Conservation (phyloP, 2,888 invertebrate genomes). For the Apoda limacodes region DNA sequence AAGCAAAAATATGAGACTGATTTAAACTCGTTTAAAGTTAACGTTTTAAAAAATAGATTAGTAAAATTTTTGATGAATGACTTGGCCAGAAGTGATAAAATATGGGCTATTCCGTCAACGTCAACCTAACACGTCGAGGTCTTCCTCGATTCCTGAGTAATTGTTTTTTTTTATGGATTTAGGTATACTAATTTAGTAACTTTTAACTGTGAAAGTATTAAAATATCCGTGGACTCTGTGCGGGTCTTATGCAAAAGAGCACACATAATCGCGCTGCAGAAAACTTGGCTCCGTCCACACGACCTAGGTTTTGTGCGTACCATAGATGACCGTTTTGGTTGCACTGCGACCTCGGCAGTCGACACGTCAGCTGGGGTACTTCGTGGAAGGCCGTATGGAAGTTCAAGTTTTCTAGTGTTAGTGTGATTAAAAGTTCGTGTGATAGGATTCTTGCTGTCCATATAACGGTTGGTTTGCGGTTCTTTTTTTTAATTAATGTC, state of each 20-base stretch:
- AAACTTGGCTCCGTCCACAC: too few relatives aligned
- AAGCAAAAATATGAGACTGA: background rate
- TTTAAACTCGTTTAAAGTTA: conserved; percentile 2
- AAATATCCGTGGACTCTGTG: too few relatives aligned
- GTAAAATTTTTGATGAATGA: background rate
- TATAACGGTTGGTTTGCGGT: background rate
- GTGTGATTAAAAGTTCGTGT: conserved; percentile 1
- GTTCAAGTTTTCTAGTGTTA: conserved; percentile 1
- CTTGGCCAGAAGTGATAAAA: conserved; percentile 1
- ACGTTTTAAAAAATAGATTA: background rate
- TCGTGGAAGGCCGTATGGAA: too few relatives aligned
- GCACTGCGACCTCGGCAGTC: too few relatives aligned
- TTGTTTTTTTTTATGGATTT: conserved; percentile 1
- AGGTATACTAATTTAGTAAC: background rate
- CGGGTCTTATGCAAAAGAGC: too few relatives aligned
- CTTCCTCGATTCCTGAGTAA: background rate
- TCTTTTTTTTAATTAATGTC: background rate
- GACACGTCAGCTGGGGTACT: too few relatives aligned
- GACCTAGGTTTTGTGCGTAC: too few relatives aligned
- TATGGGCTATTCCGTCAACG: conserved; percentile 1
- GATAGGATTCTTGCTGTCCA: background rate
- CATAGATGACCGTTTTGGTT: too few relatives aligned
- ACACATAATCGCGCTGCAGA: too few relatives aligned
- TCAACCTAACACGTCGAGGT: background rate
- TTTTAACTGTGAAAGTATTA: too few relatives aligned